Evolutionary conservation across 2,797 vertebrate species (phyloP), one percentile per base, ranked within the genome.

Genomic region (Calcarius lapponicus): DNA sequence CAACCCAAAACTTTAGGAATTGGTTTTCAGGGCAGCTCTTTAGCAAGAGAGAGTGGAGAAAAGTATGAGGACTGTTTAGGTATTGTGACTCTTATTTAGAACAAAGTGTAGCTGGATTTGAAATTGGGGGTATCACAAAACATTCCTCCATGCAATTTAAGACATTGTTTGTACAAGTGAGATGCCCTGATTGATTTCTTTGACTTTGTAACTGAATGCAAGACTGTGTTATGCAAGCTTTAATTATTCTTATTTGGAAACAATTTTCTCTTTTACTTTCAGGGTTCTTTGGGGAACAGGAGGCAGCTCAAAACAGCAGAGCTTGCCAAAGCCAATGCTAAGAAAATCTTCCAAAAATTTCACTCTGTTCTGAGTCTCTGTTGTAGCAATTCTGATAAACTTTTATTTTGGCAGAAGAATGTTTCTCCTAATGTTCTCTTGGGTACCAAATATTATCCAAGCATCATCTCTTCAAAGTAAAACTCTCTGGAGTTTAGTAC

Each of bases 191-290:
- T 90, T 89, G 89, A 67, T 92, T 92, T 91, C 78, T 88, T 91
- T 88, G 76, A 71, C 87, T 96, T 80, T 87, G 94, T 86, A 92
- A 84, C 69, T 76, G 76, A 92, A 93, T 75, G 76, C 70, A 79
- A 86, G 70, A 32, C 58, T 70, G 42, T 91, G 92, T 95, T 96
- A 79, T 82, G 94, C 93, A 97, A 95, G 80, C 87, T 86, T 53
- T 86, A 95, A 97, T 95, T 92, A 94, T 84, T 95, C 73, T 50
- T 88, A 66, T 83, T 95, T 95, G 92, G 92, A 93, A 95, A 97
- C 36, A 90, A 91, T 92, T 90, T 92, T 94, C 91, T 90, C 82
- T 92, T 96, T 96, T 90, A 79, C 85, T 95, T 91, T 72, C 70
- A 72, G 36, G 32, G 43, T 53, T 88, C 91, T 79, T 67, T 73